Evolutionary conservation across 2,113 vertebrate species (phyloP).

Genomic region (Meriones unguiculatus): DNA sequence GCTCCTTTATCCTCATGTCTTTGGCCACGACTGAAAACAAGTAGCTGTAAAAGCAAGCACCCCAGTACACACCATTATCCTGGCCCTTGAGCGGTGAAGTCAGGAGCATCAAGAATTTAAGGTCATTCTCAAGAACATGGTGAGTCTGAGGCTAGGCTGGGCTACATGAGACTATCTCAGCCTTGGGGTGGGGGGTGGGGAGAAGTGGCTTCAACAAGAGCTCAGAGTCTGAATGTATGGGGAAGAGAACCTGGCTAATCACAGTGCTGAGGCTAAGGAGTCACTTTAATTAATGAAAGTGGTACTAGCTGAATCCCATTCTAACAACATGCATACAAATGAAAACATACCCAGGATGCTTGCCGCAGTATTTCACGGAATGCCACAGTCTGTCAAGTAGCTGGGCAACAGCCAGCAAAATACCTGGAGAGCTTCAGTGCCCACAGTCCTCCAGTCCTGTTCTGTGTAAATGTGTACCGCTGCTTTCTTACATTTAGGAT

Average conservation of each 20-base stretch:
- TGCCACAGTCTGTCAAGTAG: constrained; percentile 60
- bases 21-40: not conserved
- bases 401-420: constrained; percentile 64
- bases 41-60: not conserved
- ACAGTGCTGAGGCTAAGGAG: constrained; percentile 58
- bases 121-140: not conserved
- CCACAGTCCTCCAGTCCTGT: not conserved
- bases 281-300: constrained; percentile 75
- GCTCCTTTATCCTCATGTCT: not conserved
- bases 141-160: not conserved
- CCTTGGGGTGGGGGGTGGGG: no score
- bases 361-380: constrained; percentile 33
- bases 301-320: constrained; percentile 73
- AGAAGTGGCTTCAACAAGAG: not conserved
- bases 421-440: constrained; percentile 61
- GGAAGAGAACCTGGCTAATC: constrained; percentile 55
- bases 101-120: not conserved
- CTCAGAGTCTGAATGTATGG: constrained; percentile 33
- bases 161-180: not conserved
- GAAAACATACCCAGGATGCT: constrained; percentile 64
- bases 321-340: constrained; percentile 73
- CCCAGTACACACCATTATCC: no score
- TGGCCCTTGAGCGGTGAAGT: not conserved
- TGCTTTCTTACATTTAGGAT: not conserved
- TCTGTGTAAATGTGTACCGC: not conserved